phyloP scores from a whole-genome alignment of 2,888 invertebrate genomes.

The Drosophila neonasuta region DNA sequence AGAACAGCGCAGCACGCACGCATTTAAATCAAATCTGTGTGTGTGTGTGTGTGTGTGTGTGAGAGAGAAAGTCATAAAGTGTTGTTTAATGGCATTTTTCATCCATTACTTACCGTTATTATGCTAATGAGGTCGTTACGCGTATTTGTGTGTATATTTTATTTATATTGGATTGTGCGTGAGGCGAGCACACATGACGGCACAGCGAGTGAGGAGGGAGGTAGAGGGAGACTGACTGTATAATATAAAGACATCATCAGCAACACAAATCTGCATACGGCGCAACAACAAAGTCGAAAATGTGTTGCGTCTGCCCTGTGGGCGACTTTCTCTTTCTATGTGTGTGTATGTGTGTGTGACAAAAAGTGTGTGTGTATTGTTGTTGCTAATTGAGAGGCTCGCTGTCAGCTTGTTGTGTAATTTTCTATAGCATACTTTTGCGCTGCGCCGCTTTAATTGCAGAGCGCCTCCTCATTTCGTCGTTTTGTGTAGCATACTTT shows the following conservation, averaged over 20 bases:
- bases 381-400: slow-evolving; percentile 65
- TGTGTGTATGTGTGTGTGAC: slow-evolving; percentile 7
- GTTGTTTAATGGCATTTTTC: slow-evolving; percentile 82
- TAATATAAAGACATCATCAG: slow-evolving; percentile 49
- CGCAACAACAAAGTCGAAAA: slow-evolving; percentile 17
- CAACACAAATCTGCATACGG: slow-evolving; percentile 50
- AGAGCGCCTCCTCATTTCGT: slow-evolving; percentile 36
- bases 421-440: slow-evolving; percentile 29
- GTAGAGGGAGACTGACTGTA: neutral
- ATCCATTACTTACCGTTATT: slow-evolving; percentile 81
- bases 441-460: slow-evolving; percentile 18
- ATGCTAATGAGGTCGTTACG: slow-evolving; percentile 81
- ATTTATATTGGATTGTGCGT: slow-evolving; percentile 71
- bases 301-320: slow-evolving; percentile 43
- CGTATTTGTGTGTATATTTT: slow-evolving; percentile 76
- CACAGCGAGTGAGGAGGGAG: slow-evolving; percentile 9
- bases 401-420: slow-evolving; percentile 51
- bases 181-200: slow-evolving; percentile 44
- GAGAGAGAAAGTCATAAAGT: slow-evolving; percentile 80
- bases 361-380: slow-evolving; percentile 8
- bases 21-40: slow-evolving; percentile 56
- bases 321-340: slow-evolving; percentile 11
- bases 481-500: slow-evolving; percentile 32
- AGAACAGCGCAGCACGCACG: slow-evolving; percentile 46
- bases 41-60: slow-evolving; percentile 28